Base-by-base conservation (phyloP, 2,113 vertebrate genomes). In the Larimichthys crocea region DNA sequence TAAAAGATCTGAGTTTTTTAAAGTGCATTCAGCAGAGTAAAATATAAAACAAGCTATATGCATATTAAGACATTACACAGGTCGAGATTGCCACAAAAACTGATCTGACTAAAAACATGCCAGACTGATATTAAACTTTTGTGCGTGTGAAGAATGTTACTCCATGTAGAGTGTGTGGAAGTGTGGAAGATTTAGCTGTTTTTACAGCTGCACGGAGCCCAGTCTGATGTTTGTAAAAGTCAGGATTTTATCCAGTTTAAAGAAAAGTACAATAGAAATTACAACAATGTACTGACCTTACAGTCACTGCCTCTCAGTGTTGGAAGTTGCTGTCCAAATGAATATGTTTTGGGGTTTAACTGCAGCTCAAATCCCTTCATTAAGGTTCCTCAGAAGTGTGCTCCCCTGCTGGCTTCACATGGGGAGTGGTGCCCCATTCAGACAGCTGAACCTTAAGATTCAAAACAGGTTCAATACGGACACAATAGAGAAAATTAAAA, bases 311-410 rank as follows among this genome's bases (percentile, higher is more conserved):
- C n/a, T 72, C 67, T 69, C 22, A 0, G 7, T 56, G 14, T 40
- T 68, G 65, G 12, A 78, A 52, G n/a, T 26, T 61, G 50, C 66
- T 61, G 80, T 84, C 82, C 26, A 24, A 68, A 35, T 61, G 62
- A 55, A 67, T 64, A 5, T 56, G 19, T 42, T 59, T 81, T 67
- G 16, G 22, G n/a, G 44, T 31, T 89, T 22, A 79, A 61, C 31
- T 71, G 66, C 68, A 63, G 26, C 74, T 89, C 48, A 79, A 76
- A 87, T 87, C 68, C 44, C 67, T 69, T 92, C 85, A 90, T 91
- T 88, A 89, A 60, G 31, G 76, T 26, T 80, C 65, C 44, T 76
- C 62, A 62, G 79, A 64, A 80, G 71, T 70, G 63, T n/a, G 53
- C 68, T 81, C 63, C 84, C 83, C 86, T 49, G 85, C 88, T 75